Evolutionary conservation across 2,888 invertebrate genomes (phyloP), one percentile per base, ranked within the genome.

Genomic region (Plagodis pulveraria): DNA sequence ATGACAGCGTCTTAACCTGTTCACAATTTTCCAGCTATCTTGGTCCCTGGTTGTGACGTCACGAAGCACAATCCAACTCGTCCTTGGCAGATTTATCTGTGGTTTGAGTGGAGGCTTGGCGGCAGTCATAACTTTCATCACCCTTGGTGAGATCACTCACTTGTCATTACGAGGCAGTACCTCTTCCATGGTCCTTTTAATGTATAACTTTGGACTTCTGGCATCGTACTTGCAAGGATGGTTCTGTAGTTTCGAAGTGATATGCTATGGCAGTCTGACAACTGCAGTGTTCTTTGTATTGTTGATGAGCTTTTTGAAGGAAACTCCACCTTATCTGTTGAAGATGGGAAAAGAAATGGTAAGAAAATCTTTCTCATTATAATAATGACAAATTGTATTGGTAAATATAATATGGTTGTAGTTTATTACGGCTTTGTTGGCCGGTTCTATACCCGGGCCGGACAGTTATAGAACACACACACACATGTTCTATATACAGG

Each of bases 91-190:
- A 12, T 80, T 94, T 10, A 60, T 94, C 0, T 84, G 84, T 6
- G 92, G 91, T 0, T 82, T 93, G 35, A 73, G 86, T 0, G 78
- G 56, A 10, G 78, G 78, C 0, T 0, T 69, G 5, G 62, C 72
- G 36, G 32, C 93, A 8, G 86, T 93, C 33, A 76, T 93, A n/a
- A 83, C 83, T 0, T 90, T 94, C 0, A 80, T 94, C 7, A 93
- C 88, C 73, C 78, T 92, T 4, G 81, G 87, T 0, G 96, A 96
- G 74, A 93, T 94, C 47, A 69, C 67, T 6, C 71, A 78, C 5
- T 50, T 54, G 0, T 63, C 66, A 4, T 52, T 76, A 6, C 65
- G 73, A 47, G 82, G 80, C 0, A 58, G 72, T n/a, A 51, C 75
- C 0, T 46, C 70, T 0, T 51, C 71, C 4, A 22, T 70, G 0